These are phyloP conservation scores for Smutsia gigantea DNA, from an alignment of 2,797 vertebrate species.

Conservation along the genomic window DNA sequence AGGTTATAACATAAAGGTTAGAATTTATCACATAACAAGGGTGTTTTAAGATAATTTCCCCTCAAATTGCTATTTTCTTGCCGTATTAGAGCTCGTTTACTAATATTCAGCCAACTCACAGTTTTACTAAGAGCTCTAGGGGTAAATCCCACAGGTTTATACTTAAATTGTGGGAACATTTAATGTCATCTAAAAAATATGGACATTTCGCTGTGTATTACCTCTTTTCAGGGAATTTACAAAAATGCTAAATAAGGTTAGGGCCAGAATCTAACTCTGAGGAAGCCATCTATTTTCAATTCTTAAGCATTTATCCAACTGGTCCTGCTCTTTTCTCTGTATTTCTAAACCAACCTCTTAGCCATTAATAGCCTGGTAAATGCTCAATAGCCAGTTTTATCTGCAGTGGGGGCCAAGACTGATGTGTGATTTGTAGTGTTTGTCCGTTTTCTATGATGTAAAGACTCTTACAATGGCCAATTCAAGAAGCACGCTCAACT, in stretches of 20 bases:
- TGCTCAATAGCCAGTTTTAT: neutral
- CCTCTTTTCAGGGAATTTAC: constrained; percentile 6
- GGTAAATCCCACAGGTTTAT: neutral
- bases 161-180: neutral
- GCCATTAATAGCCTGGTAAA: neutral
- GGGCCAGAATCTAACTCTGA: neutral
- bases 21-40: neutral
- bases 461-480: neutral
- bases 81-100: constrained; percentile 7
- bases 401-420: neutral
- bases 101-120: neutral
- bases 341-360: neutral
- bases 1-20: constrained; percentile 12
- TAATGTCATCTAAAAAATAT: neutral
- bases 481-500: neutral
- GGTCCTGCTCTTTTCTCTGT: neutral
- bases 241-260: constrained; percentile 34
- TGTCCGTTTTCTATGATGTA: neutral
- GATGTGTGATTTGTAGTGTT: neutral
- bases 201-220: neutral
- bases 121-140: neutral
- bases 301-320: neutral
- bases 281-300: neutral
- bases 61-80: neutral
- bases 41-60: neutral